Base-by-base conservation (phyloP, 2,888 invertebrate genomes). In the Taenaris catops region DNA sequence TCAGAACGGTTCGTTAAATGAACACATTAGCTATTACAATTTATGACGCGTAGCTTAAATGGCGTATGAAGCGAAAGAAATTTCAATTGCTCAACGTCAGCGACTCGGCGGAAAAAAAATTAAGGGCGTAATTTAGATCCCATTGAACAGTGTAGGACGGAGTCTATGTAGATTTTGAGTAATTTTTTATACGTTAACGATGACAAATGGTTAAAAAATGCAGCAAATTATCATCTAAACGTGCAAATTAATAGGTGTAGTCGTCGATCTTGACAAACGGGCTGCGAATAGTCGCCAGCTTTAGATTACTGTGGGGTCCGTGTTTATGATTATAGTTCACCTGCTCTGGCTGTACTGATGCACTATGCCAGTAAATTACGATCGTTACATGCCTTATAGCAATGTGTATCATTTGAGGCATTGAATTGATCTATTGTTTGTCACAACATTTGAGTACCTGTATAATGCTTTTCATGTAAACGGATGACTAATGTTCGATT, bases 171-270 rank as follows among this genome's bases (percentile, higher is more conserved):
- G 51, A 52, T 48, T 46, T 44, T 48, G 47, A 45, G 51, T 43
- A 50, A 54, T 55, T 52, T 46, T 37, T 29, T 43, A 47, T 49
- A 53, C 53, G 51, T 63, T 74, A 72, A 65, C 61, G 55, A 68
- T 78, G 78, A 81, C 74, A 74, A 79, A 80, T 74, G 66, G 65
- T 55, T 61, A 58, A 70, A 75, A 72, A 70, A 71, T 60, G 51
- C 54, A 51, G 43, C 63, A 72, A 78, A 78, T 78, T 76, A 65
- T 29, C 45, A 58, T 57, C 55, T 58, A 52, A 67, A 68, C 49
- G 69, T 61, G 69, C 63, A 65, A 73, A 78, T 78, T 73, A 73
- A 67, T 69, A 58, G 60, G 55, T 63, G 64, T 58, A 57, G 58
- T 58, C 51, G 58, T 67, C 67, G 59, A 74, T 68, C 63, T 64